Percentiles rank a stretch among this genome's conserved stretches.
These are phyloP conservation scores for Xenopus petersii DNA, from an alignment of 2,797 vertebrate species.

Conservation along the genomic window DNA sequence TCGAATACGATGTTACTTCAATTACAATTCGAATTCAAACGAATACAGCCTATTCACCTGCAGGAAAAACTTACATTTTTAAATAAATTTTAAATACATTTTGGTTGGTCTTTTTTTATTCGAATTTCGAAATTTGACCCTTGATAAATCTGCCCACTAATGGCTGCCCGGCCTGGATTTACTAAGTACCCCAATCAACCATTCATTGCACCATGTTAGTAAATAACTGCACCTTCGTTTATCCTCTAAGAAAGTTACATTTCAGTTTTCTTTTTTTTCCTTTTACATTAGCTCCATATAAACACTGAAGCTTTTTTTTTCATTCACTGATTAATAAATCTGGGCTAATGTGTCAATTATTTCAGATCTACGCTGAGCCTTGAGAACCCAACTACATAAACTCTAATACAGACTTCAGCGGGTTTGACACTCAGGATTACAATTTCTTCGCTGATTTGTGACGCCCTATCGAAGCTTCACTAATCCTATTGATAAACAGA, in stretches of 20 bases:
- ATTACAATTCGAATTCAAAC: no score
- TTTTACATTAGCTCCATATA: neutral
- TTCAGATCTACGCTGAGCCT: slow-evolving; percentile 5
- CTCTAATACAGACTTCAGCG: neutral
- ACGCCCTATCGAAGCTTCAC: slow-evolving; percentile 15
- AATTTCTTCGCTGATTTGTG: slow-evolving; percentile 11
- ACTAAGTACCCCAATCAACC: no score
- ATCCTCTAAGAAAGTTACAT: neutral
- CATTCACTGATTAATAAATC: neutral
- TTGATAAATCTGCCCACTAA: no score
- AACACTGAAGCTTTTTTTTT: neutral
- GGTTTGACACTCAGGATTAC: neutral
- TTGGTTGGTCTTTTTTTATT: no score
- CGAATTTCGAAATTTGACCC: no score
- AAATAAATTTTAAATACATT: no score
- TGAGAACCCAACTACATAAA: neutral
- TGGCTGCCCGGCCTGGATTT: no score
- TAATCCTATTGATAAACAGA: slow-evolving; percentile 41
- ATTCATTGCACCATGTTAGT: no score
- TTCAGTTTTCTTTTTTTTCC: neutral
- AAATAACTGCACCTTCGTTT: no score
- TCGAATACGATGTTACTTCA: no score
- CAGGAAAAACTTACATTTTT: no score
- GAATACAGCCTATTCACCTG: no score
- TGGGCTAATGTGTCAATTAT: slow-evolving; percentile 19